Conservation (phyloP, 1,140 invertebrate genomes). For the Uloborus diversus region DNA sequence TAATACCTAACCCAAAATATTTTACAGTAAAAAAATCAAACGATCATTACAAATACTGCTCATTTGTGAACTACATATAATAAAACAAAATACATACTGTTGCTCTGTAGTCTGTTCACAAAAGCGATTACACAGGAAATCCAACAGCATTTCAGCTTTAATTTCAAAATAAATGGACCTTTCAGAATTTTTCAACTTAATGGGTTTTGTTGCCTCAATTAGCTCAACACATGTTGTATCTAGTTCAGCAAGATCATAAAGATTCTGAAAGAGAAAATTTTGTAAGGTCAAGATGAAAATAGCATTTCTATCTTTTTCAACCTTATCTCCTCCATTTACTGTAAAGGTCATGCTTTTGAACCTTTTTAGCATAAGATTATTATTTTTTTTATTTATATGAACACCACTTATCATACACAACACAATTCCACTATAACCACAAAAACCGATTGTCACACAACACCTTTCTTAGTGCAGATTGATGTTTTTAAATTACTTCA, state of each 20-base stretch:
- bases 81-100: conserved; percentile 2
- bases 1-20: too few species aligned
- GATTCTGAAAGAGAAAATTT: not conserved
- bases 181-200: not conserved
- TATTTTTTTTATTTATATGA: not conserved
- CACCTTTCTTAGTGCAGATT: too few species aligned
- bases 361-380: not conserved
- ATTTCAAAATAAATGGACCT: conserved; percentile 13
- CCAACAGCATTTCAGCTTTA: conserved; percentile 8
- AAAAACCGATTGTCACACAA: too few species aligned
- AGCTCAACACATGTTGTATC: conserved; percentile 9
- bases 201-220: not conserved
- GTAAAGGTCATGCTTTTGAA: not conserved
- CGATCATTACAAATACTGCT: not conserved
- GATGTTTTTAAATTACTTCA: too few species aligned
- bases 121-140: conserved; percentile 1
- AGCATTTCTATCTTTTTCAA: not conserved
- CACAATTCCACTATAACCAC: too few species aligned
- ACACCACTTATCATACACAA: not conserved
- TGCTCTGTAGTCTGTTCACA: not conserved
- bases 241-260: not conserved
- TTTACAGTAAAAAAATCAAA: not conserved
- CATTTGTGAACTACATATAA: not conserved
- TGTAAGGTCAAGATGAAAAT: not conserved
- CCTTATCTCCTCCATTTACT: not conserved